These are phyloP conservation scores for Hyles vespertilio DNA, from an alignment of 1,140 invertebrate genomes.

Conservation along the genomic window DNA sequence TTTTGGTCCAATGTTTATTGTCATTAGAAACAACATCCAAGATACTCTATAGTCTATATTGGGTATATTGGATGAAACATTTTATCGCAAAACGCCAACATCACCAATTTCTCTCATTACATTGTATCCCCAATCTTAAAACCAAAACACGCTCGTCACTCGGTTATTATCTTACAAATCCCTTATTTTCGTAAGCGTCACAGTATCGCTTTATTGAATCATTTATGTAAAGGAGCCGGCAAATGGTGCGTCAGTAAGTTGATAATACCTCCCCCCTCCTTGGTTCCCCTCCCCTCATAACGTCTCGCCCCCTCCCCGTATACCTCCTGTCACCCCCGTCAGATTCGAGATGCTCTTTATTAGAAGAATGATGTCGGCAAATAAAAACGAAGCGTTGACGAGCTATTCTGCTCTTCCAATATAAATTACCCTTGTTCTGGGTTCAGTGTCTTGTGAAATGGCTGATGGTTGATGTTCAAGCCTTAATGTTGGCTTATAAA, in stretches of 20 bases:
- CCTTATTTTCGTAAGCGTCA: neutral
- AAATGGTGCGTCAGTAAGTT: constrained; percentile 44
- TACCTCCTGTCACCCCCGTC: neutral
- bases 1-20: neutral
- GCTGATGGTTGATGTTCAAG: too few species aligned
- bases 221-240: constrained; percentile 40
- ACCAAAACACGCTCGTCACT: neutral
- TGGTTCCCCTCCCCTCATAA: constrained; percentile 1
- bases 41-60: too few species aligned
- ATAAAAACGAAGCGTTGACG: too few species aligned
- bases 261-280: constrained; percentile 26
- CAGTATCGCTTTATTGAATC: constrained; percentile 34
- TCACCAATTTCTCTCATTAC: too few species aligned
- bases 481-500: too few species aligned
- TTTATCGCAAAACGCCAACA: too few species aligned
- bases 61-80: too few species aligned
- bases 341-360: constrained; percentile 14
- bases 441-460: too few species aligned
- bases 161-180: neutral
- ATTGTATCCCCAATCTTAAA: too few species aligned
- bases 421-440: too few species aligned
- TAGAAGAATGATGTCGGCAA: constrained; percentile 26
- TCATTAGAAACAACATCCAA: neutral
- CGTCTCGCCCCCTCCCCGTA: constrained; percentile 4
- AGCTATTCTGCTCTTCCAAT: too few species aligned